A percentile compares a stretch with the other conserved stretches of the same genome.
Evolutionary conservation across 2,113 vertebrate genomes (phyloP).

Genomic region (Odocoileus virginianus): DNA sequence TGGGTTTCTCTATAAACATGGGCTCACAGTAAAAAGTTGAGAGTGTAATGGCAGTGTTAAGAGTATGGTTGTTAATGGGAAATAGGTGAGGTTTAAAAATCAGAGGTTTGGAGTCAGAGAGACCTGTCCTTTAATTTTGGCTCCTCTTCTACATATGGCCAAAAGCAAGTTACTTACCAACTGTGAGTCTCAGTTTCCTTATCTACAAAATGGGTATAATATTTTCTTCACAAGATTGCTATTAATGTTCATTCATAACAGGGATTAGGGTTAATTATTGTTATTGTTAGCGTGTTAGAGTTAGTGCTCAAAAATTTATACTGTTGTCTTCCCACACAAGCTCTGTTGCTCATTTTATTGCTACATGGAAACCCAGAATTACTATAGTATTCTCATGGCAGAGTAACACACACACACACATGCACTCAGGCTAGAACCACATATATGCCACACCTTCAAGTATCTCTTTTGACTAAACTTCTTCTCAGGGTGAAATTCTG

Average conservation of each 20-base stretch:
- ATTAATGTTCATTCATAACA: neutral
- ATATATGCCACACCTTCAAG: neutral
- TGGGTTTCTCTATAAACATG: neutral
- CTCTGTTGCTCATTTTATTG: neutral
- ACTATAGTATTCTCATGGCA: neutral
- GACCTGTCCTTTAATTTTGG: neutral
- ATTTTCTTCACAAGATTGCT: neutral
- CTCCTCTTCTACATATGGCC: neutral
- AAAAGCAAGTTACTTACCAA: neutral
- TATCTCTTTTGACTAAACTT: neutral
- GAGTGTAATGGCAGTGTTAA: neutral
- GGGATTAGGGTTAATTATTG: constrained; percentile 18
- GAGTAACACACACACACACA: neutral
- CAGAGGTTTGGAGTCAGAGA: neutral
- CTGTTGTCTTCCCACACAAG: neutral
- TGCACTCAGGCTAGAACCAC: neutral
- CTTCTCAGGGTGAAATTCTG: neutral
- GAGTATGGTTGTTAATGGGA: neutral
- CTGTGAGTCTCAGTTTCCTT: neutral
- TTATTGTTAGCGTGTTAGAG: constrained; percentile 14
- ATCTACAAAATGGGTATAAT: neutral
- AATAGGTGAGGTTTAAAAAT: neutral
- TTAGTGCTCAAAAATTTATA: constrained; percentile 12
- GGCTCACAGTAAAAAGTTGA: neutral
- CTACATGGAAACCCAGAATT: neutral